phyloP scores from a whole-genome alignment of 2,888 invertebrate genomes.

The Gonocerus acuteangulatus region DNA sequence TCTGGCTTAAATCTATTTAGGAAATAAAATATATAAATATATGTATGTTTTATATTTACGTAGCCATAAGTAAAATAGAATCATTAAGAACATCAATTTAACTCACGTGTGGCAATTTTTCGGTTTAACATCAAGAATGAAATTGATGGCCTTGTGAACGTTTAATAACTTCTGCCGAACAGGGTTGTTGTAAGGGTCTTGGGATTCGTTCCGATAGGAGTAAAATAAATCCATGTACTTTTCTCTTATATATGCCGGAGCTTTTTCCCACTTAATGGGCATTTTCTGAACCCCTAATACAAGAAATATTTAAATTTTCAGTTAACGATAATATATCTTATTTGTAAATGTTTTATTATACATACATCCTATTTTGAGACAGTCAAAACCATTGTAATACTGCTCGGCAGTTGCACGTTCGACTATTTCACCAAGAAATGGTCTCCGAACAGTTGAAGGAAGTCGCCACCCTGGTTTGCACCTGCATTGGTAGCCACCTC shows the following conservation, averaged over 20 bases:
- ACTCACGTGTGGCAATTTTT: constrained; percentile 54
- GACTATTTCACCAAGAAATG: constrained; percentile 86
- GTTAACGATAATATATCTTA: too few relatives aligned
- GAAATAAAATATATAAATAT: constrained; percentile 13
- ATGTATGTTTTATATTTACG: not conserved
- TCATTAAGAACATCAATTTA: not conserved
- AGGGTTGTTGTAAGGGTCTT: constrained; percentile 15
- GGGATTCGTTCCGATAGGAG: constrained; percentile 55
- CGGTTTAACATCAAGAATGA: constrained; percentile 61
- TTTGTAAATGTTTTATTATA: too few relatives aligned
- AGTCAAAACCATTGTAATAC: constrained; percentile 88
- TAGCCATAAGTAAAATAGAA: not conserved
- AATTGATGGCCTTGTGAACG: constrained; percentile 68
- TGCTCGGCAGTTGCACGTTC: constrained; percentile 88
- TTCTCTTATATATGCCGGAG: constrained; percentile 60
- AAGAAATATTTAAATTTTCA: not conserved
- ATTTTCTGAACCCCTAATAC: constrained; percentile 72
- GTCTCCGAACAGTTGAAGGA: constrained; percentile 77
- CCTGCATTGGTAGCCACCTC: constrained; percentile 91
- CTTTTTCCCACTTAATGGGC: constrained; percentile 74
- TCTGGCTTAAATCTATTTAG: constrained; percentile 64
- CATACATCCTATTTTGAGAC: constrained; percentile 84
- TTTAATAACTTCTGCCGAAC: constrained; percentile 41
- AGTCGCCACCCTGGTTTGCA: constrained; percentile 83
- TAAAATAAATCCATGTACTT: constrained; percentile 64